phyloP scores from a whole-genome alignment of 2,797 vertebrate species.

The Takifugu ocellatus region DNA sequence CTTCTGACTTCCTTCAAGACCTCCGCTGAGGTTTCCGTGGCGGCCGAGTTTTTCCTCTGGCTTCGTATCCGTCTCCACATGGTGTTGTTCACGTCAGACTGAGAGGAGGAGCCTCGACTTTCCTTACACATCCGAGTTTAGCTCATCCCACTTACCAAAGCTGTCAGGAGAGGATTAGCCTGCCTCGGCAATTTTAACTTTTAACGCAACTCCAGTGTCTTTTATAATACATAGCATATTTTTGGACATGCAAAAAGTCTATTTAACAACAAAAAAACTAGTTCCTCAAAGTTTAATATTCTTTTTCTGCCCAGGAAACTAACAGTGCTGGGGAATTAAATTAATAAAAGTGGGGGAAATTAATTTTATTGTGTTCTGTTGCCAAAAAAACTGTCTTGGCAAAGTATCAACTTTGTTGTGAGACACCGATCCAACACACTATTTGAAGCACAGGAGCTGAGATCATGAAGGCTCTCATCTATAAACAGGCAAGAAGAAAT shows the following conservation, averaged over 20 bases:
- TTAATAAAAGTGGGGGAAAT: background rate
- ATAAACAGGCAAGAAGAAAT: background rate
- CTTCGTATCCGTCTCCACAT: conserved; percentile 33
- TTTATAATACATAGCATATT: conserved; percentile 1
- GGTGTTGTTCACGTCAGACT: conserved; percentile 37
- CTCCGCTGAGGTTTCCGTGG: conserved; percentile 14
- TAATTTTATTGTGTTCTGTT: background rate
- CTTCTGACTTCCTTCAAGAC: conserved; percentile 25
- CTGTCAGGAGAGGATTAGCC: conserved; percentile 62
- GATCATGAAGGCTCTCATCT: background rate
- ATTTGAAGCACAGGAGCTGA: background rate
- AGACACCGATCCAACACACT: too few relatives aligned
- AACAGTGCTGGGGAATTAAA: background rate
- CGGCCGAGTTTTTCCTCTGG: conserved; percentile 16
- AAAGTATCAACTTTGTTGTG: too few relatives aligned
- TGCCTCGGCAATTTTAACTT: conserved; percentile 31
- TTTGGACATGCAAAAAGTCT: background rate
- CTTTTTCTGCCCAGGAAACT: background rate
- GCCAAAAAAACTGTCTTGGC: background rate
- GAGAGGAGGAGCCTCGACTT: conserved; percentile 52
- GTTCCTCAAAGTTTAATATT: background rate
- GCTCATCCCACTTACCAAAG: conserved; percentile 67
- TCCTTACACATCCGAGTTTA: conserved; percentile 33
- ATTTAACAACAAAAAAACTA: background rate
- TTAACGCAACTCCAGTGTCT: conserved; percentile 7